Evolutionary conservation across 2,797 vertebrate genomes (phyloP).

Genomic region (Carcharodon carcharias): DNA sequence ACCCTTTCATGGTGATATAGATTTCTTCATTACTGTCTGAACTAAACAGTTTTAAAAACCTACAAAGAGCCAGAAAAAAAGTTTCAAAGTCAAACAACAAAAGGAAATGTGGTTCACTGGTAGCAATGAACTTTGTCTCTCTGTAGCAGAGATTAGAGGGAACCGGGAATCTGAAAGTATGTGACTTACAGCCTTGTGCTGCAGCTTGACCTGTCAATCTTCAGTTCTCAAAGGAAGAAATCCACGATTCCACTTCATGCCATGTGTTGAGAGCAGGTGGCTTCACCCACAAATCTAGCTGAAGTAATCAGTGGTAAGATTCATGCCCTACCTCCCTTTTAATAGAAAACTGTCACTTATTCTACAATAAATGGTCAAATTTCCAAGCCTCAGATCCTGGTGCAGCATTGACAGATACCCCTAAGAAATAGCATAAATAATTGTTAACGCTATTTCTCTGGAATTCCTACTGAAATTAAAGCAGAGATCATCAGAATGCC

Average conservation of each 20-base stretch:
- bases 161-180: neutral
- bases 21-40: neutral
- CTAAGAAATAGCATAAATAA: neutral
- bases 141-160: neutral
- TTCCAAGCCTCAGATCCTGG: neutral
- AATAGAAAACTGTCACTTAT: neutral
- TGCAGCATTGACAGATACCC: neutral
- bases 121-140: neutral
- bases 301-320: neutral
- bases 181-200: neutral
- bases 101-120: neutral
- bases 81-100: neutral
- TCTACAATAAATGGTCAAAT: neutral
- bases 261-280: neutral
- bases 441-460: neutral
- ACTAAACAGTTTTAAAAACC: neutral
- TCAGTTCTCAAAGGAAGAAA: neutral
- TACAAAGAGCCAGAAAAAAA: neutral
- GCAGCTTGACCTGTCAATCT: neutral
- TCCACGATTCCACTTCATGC: neutral
- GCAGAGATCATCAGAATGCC: neutral
- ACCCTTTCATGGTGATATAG: neutral
- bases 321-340: neutral
- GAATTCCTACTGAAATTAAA: neutral
- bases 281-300: neutral